Percentiles rank a stretch among this genome's conserved stretches.
Evolutionary conservation across 2,797 vertebrate genomes (phyloP).

Genomic region (Poecilia gillii): DNA sequence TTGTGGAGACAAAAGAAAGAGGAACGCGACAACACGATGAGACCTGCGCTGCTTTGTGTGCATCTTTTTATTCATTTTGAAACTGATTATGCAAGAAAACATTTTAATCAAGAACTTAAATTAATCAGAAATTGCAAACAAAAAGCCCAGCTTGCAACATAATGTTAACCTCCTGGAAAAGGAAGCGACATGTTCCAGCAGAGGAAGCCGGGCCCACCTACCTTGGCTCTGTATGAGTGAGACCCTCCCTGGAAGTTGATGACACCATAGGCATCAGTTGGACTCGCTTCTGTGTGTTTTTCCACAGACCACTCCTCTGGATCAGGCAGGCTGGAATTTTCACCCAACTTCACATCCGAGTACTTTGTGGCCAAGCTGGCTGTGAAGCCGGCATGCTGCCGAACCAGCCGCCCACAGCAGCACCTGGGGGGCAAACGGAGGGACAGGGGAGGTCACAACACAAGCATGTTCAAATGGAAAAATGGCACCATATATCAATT

Average conservation of each 20-base stretch:
- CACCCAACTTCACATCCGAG: constrained; percentile 96
- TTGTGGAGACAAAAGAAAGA: constrained; percentile 10
- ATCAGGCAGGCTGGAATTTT: constrained; percentile 80
- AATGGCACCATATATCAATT: not conserved
- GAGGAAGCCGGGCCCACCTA: constrained; percentile 52
- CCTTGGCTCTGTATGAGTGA: constrained; percentile 99
- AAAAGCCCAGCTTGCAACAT: not conserved
- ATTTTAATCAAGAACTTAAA: not conserved
- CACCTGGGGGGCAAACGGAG: constrained; percentile 79
- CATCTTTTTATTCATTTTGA: not conserved
- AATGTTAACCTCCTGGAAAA: not conserved
- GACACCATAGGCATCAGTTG: constrained; percentile 95
- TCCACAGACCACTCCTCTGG: constrained; percentile 96
- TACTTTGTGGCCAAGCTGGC: constrained; percentile 95
- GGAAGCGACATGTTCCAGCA: not conserved
- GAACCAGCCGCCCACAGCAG: constrained; percentile 96
- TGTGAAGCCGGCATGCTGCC: constrained; percentile 96
- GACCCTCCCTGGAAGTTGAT: constrained; percentile 99
- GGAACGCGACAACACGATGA: not conserved
- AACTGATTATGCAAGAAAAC: not conserved
- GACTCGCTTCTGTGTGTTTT: constrained; percentile 95
- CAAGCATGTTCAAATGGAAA: not conserved
- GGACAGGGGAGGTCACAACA: not conserved
- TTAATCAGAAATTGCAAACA: not conserved
- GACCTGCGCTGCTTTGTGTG: not conserved